These are phyloP conservation scores for Bombus cullumanus DNA, from an alignment of 1,140 invertebrate species.

Conservation along the genomic window DNA sequence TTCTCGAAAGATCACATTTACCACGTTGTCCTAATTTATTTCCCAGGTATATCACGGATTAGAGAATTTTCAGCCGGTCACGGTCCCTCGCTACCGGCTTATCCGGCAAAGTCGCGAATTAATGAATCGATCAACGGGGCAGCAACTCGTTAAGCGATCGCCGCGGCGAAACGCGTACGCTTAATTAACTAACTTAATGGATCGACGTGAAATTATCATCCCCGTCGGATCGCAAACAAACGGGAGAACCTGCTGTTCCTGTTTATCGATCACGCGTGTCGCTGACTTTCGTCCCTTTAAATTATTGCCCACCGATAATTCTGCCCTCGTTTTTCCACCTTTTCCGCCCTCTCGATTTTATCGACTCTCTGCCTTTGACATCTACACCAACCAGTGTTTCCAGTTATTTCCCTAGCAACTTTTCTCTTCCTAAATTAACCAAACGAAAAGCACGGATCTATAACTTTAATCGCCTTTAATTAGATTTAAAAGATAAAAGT, in stretches of 20 bases:
- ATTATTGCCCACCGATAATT: conserved; percentile 22
- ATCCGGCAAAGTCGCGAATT: neutral
- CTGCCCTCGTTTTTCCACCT: neutral
- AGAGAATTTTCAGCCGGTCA: neutral
- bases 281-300: conserved; percentile 22
- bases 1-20: no score
- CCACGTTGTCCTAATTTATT: neutral
- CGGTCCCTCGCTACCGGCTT: neutral
- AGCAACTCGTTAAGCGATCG: conserved; percentile 33
- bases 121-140: conserved; percentile 29
- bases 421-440: neutral
- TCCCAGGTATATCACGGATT: neutral
- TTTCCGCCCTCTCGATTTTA: neutral
- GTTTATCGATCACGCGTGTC: conserved; percentile 38
- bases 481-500: neutral
- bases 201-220: conserved; percentile 38
- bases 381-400: neutral
- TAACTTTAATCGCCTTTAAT: neutral
- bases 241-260: conserved; percentile 1
- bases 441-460: neutral
- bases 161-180: conserved; percentile 4
- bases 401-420: neutral
- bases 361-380: neutral
- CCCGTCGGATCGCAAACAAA: conserved; percentile 23
- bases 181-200: conserved; percentile 50